These are phyloP conservation scores for Pantala flavescens DNA, from an alignment of 1,140 invertebrate species.

Conservation along the genomic window DNA sequence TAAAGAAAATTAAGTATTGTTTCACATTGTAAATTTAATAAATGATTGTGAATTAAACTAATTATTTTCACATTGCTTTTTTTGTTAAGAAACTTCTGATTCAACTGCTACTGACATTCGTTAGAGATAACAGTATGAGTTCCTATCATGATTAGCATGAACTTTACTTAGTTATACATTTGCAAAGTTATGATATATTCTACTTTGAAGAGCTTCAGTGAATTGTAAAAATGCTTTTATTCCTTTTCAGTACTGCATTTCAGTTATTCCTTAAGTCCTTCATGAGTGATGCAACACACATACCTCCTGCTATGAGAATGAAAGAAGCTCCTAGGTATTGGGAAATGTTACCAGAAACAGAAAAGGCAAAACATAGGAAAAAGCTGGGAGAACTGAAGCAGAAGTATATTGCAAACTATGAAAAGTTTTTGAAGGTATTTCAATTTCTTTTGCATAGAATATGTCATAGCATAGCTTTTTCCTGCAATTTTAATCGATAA, in stretches of 20 bases:
- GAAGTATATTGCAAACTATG: conserved; percentile 35
- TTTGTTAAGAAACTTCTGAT: too few relatives aligned
- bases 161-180: too few relatives aligned
- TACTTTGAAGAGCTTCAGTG: too few relatives aligned
- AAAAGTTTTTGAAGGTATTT: conserved; percentile 34
- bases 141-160: too few relatives aligned
- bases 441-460: background rate
- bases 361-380: conserved; percentile 33
- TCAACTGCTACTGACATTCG: too few relatives aligned
- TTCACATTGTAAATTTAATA: too few relatives aligned
- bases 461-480: background rate
- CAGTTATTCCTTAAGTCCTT: conserved; percentile 32
- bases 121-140: too few relatives aligned
- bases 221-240: background rate
- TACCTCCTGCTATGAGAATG: conserved; percentile 26
- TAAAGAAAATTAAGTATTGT: too few relatives aligned
- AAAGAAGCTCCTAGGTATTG: conserved; percentile 31
- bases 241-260: conserved; percentile 31
- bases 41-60: too few relatives aligned
- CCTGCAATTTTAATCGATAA: background rate
- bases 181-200: too few relatives aligned
- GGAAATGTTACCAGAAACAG: conserved; percentile 29
- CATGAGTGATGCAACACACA: conserved; percentile 24
- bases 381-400: conserved; percentile 29
- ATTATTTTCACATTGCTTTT: too few relatives aligned